These are phyloP conservation scores for Diceros bicornis DNA, from an alignment of 2,797 vertebrate genomes.

Conservation along the genomic window DNA sequence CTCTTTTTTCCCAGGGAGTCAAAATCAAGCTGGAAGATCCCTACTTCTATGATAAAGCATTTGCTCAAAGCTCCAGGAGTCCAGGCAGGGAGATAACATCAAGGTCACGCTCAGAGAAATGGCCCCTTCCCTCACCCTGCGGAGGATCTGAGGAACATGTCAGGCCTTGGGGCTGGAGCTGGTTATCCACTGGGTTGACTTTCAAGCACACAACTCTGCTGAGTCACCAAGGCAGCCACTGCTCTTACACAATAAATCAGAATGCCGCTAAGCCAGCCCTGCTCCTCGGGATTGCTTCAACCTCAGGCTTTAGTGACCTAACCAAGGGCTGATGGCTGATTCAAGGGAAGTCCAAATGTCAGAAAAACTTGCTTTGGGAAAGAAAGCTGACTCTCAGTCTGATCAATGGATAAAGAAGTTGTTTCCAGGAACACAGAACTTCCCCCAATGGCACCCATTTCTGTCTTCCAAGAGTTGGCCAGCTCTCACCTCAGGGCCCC, in stretches of 20 bases:
- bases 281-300: neutral
- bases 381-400: neutral
- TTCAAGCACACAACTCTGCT: neutral
- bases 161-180: neutral
- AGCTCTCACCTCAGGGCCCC: neutral
- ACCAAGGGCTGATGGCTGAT: neutral
- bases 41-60: neutral
- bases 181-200: neutral
- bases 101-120: neutral
- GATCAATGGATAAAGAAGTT: neutral
- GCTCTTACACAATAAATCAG: slow-evolving; percentile 24
- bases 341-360: neutral
- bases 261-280: neutral
- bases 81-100: neutral
- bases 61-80: neutral
- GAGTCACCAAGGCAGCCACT: neutral
- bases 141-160: neutral
- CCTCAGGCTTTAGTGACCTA: neutral
- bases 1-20: neutral
- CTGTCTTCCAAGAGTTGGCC: neutral
- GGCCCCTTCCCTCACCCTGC: neutral
- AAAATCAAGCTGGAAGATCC: neutral
- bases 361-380: neutral
- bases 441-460: neutral
- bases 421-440: neutral